Evolutionary conservation across 2,113 vertebrate genomes (phyloP).

Genomic region (Rhabdomys dilectus): DNA sequence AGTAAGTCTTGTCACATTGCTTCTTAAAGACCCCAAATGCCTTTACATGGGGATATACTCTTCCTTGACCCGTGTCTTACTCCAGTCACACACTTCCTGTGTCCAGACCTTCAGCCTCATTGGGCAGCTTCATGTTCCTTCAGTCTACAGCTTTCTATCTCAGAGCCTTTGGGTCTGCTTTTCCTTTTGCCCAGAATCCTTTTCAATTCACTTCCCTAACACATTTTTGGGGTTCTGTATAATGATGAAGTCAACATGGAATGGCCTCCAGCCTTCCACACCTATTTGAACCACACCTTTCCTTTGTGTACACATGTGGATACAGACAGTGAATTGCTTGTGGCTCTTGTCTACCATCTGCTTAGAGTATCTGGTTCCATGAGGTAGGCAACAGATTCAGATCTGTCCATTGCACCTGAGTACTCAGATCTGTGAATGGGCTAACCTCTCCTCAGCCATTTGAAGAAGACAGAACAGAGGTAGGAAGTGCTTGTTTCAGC

Average conservation of each 20-base stretch:
- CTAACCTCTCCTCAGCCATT: neutral
- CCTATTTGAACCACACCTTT: neutral
- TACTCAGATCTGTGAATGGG: neutral
- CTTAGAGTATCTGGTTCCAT: neutral
- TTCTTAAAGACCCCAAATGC: neutral
- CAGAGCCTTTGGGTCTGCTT: neutral
- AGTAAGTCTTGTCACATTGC: neutral
- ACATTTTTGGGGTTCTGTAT: neutral
- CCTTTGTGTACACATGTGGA: neutral
- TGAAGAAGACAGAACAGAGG: neutral
- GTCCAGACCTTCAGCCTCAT: neutral
- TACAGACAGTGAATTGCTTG: neutral
- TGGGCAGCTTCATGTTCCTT: neutral
- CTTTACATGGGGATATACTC: neutral
- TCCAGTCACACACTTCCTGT: neutral
- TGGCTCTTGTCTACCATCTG: neutral
- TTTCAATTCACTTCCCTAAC: neutral
- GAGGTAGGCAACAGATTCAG: neutral
- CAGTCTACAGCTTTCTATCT: accelerated
- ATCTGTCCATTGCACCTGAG: neutral
- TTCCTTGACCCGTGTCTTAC: neutral
- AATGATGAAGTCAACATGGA: neutral
- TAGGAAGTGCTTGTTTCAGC: neutral
- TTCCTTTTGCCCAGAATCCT: neutral
- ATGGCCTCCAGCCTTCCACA: neutral